Conservation (phyloP, 2,113 vertebrate genomes). For the Megaleporinus macrocephalus region DNA sequence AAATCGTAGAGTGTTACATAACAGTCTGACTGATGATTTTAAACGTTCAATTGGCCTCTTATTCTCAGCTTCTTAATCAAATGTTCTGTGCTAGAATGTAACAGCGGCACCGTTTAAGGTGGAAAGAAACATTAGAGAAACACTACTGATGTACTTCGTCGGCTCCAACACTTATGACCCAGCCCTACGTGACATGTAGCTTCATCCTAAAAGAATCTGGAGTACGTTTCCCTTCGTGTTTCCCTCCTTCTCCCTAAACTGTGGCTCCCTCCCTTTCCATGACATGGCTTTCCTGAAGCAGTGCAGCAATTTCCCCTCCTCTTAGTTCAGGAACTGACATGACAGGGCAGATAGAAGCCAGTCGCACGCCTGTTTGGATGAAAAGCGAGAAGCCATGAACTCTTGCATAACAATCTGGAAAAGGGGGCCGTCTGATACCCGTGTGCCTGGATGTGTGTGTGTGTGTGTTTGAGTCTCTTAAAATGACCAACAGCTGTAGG, state of each 20-base stretch:
- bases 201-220: no score
- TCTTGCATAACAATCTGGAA: conserved; percentile 3
- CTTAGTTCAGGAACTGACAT: neutral
- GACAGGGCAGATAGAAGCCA: neutral
- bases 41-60: no score
- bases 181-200: no score
- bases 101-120: no score
- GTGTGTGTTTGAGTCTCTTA: neutral
- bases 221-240: neutral
- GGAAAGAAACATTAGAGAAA: no score
- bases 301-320: neutral
- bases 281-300: neutral
- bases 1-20: no score
- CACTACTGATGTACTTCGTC: no score
- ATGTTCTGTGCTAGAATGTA: no score
- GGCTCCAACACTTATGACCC: no score
- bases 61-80: no score
- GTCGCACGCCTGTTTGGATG: neutral
- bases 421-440: neutral
- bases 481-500: conserved; percentile 35
- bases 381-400: neutral
- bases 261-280: neutral
- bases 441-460: neutral
- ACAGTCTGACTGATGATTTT: no score
- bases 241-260: neutral